A percentile compares a stretch with the other conserved stretches of the same genome.
Evolutionary conservation across 2,888 invertebrate genomes (phyloP).

Genomic region (Philhelius pedissequus): DNA sequence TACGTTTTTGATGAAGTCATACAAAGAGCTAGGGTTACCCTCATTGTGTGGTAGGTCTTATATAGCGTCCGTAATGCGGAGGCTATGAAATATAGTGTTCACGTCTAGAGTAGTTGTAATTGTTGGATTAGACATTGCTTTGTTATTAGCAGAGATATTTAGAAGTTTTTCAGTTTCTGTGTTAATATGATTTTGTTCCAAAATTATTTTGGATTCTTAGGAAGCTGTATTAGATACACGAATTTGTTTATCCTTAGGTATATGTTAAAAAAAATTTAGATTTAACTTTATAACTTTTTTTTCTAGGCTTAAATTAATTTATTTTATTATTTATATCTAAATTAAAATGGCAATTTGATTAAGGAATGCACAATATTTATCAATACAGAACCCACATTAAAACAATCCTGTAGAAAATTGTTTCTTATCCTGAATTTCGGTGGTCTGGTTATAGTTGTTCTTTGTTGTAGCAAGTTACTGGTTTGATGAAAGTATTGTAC

Average conservation of each 20-base stretch:
- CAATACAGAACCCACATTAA: too few relatives aligned
- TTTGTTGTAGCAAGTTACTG: too few relatives aligned
- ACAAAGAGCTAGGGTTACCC: constrained; percentile 10
- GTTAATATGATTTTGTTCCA: background rate
- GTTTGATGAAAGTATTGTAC: too few relatives aligned
- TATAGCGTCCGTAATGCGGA: constrained; percentile 11
- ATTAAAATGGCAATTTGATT: too few relatives aligned
- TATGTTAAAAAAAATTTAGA: background rate
- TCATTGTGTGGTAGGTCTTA: constrained; percentile 19
- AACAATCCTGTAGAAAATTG: too few relatives aligned
- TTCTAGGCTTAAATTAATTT: background rate
- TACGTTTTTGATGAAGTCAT: constrained; percentile 22
- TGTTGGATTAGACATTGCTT: background rate
- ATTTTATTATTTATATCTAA: too few relatives aligned
- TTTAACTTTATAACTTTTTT: background rate
- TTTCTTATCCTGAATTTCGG: too few relatives aligned
- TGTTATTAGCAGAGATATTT: background rate
- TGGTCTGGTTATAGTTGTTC: too few relatives aligned
- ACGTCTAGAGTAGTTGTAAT: background rate
- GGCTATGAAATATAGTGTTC: background rate
- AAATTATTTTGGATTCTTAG: background rate
- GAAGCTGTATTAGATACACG: background rate
- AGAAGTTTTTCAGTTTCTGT: background rate
- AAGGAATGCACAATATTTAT: too few relatives aligned
- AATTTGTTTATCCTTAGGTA: background rate